These are phyloP conservation scores for Andrena praecox DNA, from an alignment of 2,888 invertebrate genomes.

Conservation along the genomic window DNA sequence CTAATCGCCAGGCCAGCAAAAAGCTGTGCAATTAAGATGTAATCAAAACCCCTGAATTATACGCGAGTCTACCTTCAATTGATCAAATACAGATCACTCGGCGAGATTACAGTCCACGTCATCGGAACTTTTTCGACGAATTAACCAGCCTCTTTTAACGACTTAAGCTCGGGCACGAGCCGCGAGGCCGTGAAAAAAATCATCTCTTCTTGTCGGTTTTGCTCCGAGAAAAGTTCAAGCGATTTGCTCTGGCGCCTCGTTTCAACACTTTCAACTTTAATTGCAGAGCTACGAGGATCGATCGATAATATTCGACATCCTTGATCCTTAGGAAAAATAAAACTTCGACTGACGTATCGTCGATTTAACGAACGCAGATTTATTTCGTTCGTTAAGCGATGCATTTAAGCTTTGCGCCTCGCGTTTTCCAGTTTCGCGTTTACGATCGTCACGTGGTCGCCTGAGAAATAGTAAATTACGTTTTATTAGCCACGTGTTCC, in stretches of 20 bases:
- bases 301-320: background rate
- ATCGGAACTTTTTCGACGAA: conserved; percentile 20
- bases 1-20: conserved; percentile 25
- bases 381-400: background rate
- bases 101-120: conserved; percentile 22
- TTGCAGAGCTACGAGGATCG: conserved; percentile 2
- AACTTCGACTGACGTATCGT: too few species aligned
- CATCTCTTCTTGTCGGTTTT: background rate
- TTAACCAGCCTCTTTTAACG: conserved; percentile 22
- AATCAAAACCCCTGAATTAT: conserved; percentile 45
- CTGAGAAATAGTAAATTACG: background rate
- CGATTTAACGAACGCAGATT: too few species aligned
- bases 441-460: background rate
- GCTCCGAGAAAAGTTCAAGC: background rate
- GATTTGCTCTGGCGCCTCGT: background rate
- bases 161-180: conserved; percentile 1
- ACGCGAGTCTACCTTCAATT: conserved; percentile 39
- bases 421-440: background rate
- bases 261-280: conserved; percentile 1
- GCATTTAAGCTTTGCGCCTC: background rate
- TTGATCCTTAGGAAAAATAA: background rate
- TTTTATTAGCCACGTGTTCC: background rate
- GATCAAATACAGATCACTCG: conserved; percentile 29
- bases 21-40: conserved; percentile 27
- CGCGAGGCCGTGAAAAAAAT: conserved; percentile 14